Percentiles rank a stretch among this genome's conserved stretches.
Evolutionary conservation across 2,888 invertebrate genomes (phyloP).

Genomic region (Lasioglossum leucozonium): DNA sequence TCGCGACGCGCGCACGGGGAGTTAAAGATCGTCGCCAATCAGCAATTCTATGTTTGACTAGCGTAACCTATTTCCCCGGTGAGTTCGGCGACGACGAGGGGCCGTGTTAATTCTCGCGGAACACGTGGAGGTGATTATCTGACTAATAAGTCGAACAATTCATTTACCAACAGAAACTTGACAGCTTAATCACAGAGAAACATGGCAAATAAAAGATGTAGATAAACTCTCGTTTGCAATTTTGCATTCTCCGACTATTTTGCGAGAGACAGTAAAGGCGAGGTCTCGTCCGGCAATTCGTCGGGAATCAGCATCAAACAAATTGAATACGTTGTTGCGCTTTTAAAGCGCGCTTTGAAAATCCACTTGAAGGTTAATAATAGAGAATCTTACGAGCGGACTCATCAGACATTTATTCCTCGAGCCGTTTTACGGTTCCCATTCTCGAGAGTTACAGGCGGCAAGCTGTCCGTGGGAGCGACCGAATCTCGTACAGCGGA

Average conservation of each 20-base stretch:
- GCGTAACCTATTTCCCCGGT: conserved; percentile 62
- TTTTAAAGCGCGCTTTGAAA: background rate
- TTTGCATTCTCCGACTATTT: background rate
- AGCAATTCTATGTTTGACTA: conserved; percentile 67
- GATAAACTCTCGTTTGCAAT: too few relatives aligned
- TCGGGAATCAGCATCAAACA: background rate
- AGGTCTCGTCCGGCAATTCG: background rate
- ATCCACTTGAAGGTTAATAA: background rate
- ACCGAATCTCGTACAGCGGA: conserved; percentile 33
- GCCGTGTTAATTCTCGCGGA: background rate
- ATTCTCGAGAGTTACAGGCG: conserved; percentile 3
- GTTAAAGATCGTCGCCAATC: conserved; percentile 58
- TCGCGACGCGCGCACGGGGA: background rate
- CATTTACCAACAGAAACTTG: background rate
- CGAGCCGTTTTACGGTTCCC: background rate
- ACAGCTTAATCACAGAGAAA: background rate
- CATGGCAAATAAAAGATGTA: too few relatives aligned
- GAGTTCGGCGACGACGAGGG: conserved; percentile 17
- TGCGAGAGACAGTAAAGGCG: background rate
- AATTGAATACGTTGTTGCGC: background rate
- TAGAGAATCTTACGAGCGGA: background rate
- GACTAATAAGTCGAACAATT: conserved; percentile 3
- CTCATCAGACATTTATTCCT: conserved; percentile 2
- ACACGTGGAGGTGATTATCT: background rate
- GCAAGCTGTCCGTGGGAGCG: conserved; percentile 21